Evolutionary conservation across 1,140 invertebrate species (phyloP).

Genomic region (Leptinotarsa undecemlineata): DNA sequence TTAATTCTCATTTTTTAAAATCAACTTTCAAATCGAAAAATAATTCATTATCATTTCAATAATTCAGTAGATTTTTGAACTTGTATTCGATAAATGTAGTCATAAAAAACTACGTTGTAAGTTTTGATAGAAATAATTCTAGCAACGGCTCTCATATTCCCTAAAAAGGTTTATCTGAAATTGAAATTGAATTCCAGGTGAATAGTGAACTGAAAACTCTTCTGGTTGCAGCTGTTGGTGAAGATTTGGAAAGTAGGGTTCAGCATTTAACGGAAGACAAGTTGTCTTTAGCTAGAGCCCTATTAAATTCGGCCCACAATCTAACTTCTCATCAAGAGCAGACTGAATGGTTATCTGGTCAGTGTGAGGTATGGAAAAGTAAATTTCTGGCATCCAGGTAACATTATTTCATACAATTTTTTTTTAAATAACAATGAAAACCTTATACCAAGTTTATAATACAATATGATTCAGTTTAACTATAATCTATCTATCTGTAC

Average conservation of each 20-base stretch:
- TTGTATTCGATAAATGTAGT: too few species aligned
- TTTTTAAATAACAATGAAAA: not conserved
- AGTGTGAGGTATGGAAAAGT: slow-evolving; percentile 94
- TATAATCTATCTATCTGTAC: too few species aligned
- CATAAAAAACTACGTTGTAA: too few species aligned
- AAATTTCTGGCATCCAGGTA: slow-evolving; percentile 92
- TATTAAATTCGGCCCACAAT: slow-evolving; percentile 82
- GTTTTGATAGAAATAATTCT: too few species aligned
- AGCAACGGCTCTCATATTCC: too few species aligned
- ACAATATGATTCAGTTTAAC: too few species aligned
- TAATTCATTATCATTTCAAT: not conserved
- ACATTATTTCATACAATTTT: not conserved
- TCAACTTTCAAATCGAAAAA: too few species aligned
- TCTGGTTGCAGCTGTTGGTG: slow-evolving; percentile 89
- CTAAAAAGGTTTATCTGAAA: too few species aligned
- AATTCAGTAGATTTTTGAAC: slow-evolving; percentile 2
- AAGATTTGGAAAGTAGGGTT: slow-evolving; percentile 87
- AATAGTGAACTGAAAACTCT: slow-evolving; percentile 92
- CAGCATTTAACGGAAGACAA: slow-evolving; percentile 90
- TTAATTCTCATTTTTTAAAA: not conserved
- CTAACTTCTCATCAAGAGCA: slow-evolving; percentile 87
- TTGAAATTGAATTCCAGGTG: slow-evolving; percentile 63
- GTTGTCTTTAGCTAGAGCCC: slow-evolving; percentile 79
- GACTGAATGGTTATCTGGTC: slow-evolving; percentile 87
- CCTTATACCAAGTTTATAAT: too few species aligned